These are phyloP conservation scores for Saiga tatarica DNA, from an alignment of 2,113 vertebrate genomes.

Conservation along the genomic window DNA sequence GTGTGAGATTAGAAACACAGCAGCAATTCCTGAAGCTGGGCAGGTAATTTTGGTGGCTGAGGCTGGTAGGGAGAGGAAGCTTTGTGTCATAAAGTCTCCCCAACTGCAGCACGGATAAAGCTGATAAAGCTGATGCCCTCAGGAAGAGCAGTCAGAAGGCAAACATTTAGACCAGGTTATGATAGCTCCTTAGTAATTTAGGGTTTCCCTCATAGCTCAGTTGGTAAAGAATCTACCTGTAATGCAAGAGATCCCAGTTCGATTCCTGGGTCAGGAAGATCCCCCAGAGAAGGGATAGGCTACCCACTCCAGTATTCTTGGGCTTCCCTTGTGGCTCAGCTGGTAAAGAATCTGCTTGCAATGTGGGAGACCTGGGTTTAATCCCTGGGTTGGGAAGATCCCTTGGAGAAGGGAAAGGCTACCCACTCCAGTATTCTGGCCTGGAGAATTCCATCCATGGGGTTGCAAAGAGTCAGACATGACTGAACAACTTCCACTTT, in stretches of 20 bases:
- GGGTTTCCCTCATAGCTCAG: background rate
- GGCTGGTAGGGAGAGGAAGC: background rate
- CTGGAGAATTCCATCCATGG: background rate
- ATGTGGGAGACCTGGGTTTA: background rate
- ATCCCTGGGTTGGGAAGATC: background rate
- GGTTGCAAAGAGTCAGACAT: background rate
- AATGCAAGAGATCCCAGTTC: background rate
- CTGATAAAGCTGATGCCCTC: background rate
- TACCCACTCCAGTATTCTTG: background rate
- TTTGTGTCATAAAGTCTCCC: background rate
- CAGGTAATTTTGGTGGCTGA: background rate
- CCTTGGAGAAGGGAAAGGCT: background rate
- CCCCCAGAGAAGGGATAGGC: background rate
- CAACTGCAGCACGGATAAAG: background rate
- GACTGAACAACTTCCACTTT: background rate
- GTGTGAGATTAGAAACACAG: background rate
- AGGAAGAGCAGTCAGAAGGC: background rate
- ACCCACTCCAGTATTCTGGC: background rate
- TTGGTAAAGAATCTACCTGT: background rate
- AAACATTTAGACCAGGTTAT: background rate
- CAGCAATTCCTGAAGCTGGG: background rate
- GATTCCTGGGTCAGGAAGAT: background rate
- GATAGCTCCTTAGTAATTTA: background rate
- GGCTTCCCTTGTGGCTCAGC: background rate
- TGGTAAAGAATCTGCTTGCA: background rate